Percentiles rank a stretch among this genome's conserved stretches.
phyloP scores from a whole-genome alignment of 2,797 vertebrate species.

The Labeo calbasu region DNA sequence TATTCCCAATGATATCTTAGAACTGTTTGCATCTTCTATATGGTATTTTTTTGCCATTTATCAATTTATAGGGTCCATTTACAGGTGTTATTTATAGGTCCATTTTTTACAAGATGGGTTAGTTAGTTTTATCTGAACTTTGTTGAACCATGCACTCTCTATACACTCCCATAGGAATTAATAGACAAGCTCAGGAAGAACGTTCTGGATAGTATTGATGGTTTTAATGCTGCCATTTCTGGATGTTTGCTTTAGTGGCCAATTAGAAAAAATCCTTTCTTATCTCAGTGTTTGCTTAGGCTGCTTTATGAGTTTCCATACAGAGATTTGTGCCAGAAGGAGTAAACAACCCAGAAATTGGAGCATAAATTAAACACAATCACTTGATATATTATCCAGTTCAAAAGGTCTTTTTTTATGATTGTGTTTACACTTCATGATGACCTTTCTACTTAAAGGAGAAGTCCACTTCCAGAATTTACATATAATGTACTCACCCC shows the following conservation, averaged over 20 bases:
- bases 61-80: neutral
- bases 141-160: neutral
- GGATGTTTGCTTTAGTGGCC: neutral
- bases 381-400: neutral
- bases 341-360: neutral
- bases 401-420: neutral
- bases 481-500: no score
- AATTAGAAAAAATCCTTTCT: neutral
- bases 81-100: neutral
- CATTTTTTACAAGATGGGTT: neutral
- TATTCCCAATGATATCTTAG: neutral
- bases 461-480: no score
- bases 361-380: neutral
- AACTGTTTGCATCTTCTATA: neutral
- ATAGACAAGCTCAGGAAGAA: neutral
- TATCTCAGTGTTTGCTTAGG: neutral
- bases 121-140: neutral
- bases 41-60: no score
- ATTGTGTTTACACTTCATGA: no score
- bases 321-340: neutral
- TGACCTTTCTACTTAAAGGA: no score
- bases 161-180: neutral
- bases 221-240: neutral
- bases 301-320: constrained; percentile 1
- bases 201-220: neutral